Conservation (phyloP, 2,113 vertebrate genomes). For the Benitochromis conjunctus region DNA sequence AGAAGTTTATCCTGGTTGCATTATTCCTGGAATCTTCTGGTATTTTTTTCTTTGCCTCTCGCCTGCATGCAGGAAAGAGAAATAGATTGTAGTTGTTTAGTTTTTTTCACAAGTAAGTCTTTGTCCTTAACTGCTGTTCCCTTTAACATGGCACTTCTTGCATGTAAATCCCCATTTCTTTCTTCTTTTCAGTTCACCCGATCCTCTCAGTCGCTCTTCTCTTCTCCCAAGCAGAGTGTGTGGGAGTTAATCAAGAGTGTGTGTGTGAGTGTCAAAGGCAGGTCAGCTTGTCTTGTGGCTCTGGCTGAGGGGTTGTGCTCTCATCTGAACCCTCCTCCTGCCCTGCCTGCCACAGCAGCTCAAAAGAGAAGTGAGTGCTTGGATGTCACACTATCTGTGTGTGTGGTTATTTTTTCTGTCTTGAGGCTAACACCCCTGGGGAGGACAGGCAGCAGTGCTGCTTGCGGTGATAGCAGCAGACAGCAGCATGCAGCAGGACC, state of each 20-base stretch:
- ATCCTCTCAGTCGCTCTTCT: background rate
- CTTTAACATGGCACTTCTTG: background rate
- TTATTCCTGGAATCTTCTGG: constrained; percentile 3
- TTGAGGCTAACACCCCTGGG: constrained; percentile 54
- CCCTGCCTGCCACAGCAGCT: constrained; percentile 28
- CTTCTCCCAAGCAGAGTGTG: constrained; percentile 7
- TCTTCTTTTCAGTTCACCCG: background rate
- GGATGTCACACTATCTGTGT: constrained; percentile 24
- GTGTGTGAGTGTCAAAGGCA: constrained; percentile 39
- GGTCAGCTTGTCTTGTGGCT: constrained; percentile 62
- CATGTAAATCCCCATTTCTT: background rate
- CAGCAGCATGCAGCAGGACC: constrained; percentile 49
- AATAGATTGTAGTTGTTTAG: background rate
- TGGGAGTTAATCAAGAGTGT: background rate
- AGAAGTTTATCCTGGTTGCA: background rate
- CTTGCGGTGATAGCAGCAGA: constrained; percentile 71
- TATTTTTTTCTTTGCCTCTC: background rate
- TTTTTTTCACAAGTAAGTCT: background rate
- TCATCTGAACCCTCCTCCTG: constrained; percentile 61
- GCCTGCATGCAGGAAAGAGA: background rate
- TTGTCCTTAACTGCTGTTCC: background rate
- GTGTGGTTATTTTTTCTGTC: constrained; percentile 12
- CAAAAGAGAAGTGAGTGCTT: constrained; percentile 46
- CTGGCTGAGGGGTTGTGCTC: constrained; percentile 59
- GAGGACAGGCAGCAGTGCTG: constrained; percentile 76